Evolutionary conservation across 2,888 invertebrate genomes (phyloP).

Genomic region (Pedicia rivosa): DNA sequence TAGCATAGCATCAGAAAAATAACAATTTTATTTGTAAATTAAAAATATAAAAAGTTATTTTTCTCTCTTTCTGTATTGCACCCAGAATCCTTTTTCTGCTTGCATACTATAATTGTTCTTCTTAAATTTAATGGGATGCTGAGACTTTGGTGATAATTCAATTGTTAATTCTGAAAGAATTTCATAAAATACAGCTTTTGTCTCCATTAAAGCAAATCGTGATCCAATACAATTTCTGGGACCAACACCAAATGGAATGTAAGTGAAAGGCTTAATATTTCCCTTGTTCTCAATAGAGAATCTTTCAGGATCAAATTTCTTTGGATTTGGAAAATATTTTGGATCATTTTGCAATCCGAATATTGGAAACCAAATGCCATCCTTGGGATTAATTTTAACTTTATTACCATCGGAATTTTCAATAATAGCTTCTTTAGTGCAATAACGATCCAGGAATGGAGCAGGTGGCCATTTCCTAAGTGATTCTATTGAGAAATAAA

Average conservation of each 20-base stretch:
- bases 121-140: not conserved
- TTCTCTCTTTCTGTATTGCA: too few species aligned
- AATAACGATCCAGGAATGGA: not conserved
- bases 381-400: not conserved
- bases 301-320: not conserved
- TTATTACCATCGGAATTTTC: not conserved
- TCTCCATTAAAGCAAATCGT: not conserved
- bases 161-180: not conserved
- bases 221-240: too few species aligned
- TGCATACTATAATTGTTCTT: not conserved
- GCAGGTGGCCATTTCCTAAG: not conserved
- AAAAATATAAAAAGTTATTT: too few species aligned
- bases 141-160: not conserved
- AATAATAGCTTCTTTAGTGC: not conserved
- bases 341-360: not conserved
- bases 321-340: not conserved
- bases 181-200: not conserved
- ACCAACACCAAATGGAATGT: too few species aligned
- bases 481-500: not conserved
- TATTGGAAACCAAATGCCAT: not conserved
- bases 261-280: not conserved
- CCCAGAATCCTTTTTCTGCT: not conserved
- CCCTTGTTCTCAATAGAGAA: not conserved
- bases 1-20: too few species aligned
- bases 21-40: too few species aligned